A percentile compares a stretch with the other conserved stretches of the same genome.
Conservation (phyloP, 2,888 invertebrate species). For the Portevinia maculata region DNA sequence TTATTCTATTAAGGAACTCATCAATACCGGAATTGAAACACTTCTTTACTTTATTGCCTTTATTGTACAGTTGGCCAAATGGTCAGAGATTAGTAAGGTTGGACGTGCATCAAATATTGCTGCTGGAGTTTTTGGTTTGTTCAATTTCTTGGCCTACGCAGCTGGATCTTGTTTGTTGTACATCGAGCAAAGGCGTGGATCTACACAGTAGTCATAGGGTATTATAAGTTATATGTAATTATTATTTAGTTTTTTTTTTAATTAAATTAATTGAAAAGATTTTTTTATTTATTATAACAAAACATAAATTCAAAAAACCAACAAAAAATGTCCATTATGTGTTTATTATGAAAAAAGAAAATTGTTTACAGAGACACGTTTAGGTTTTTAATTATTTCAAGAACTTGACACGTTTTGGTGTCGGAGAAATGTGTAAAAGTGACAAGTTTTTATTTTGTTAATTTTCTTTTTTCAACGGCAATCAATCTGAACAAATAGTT, state of each 20-base stretch:
- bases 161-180: conserved; percentile 90
- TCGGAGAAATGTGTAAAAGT: conserved; percentile 21
- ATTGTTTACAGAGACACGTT: conserved; percentile 8
- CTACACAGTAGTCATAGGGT: conserved; percentile 76
- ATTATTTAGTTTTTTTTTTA: conserved; percentile 37
- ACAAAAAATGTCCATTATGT: conserved; percentile 18
- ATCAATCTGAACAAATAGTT: not conserved
- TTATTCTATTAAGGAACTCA: conserved; percentile 89
- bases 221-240: conserved; percentile 41
- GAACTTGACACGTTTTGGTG: conserved; percentile 65
- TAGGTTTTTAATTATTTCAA: conserved; percentile 33
- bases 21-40: conserved; percentile 88
- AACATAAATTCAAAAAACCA: not conserved
- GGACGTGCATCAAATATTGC: conserved; percentile 86
- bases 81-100: conserved; percentile 81
- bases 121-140: conserved; percentile 92
- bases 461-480: not conserved
- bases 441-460: not conserved
- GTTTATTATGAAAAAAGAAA: conserved; percentile 9
- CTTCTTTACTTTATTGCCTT: conserved; percentile 91
- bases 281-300: conserved; percentile 51
- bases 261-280: conserved; percentile 27
- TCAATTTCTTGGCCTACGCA: conserved; percentile 91
- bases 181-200: conserved; percentile 87
- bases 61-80: conserved; percentile 89